phyloP scores from a whole-genome alignment of 1,140 invertebrate species.

The Bombyx mandarina region DNA sequence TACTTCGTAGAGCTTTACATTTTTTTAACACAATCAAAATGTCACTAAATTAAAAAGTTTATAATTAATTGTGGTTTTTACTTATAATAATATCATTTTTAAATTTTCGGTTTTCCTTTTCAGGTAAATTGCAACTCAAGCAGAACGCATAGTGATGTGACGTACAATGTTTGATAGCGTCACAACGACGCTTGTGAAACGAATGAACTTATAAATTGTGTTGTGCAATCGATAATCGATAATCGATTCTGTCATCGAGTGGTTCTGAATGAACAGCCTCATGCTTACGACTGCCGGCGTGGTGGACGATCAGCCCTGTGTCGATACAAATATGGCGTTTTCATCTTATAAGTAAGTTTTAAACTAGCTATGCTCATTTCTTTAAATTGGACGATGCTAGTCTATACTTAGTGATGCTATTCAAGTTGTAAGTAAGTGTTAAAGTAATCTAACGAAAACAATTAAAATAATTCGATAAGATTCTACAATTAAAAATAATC shows the following conservation, averaged over 20 bases:
- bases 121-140: slow-evolving; percentile 17
- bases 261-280: slow-evolving; percentile 56
- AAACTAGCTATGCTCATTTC: not conserved
- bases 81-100: not conserved
- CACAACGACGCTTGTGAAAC: slow-evolving; percentile 27
- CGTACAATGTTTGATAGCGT: slow-evolving; percentile 35
- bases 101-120: slow-evolving; percentile 13
- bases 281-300: slow-evolving; percentile 56
- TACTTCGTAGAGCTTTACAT: no score
- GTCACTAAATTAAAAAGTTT: no score
- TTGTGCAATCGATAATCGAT: slow-evolving; percentile 24
- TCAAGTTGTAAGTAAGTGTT: no score
- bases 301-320: slow-evolving; percentile 53
- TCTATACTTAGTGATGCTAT: no score
- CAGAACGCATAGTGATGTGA: slow-evolving; percentile 40
- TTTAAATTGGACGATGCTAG: no score
- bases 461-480: no score
- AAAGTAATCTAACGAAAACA: no score
- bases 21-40: no score
- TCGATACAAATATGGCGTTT: slow-evolving; percentile 61
- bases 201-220: slow-evolving; percentile 33
- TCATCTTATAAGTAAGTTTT: slow-evolving; percentile 57
- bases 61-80: no score
- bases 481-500: no score
- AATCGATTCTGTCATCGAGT: slow-evolving; percentile 16